Evolutionary conservation across 2,888 invertebrate genomes (phyloP), one percentile per base, ranked within the genome.

Genomic region (Caradrina clavipalpis): DNA sequence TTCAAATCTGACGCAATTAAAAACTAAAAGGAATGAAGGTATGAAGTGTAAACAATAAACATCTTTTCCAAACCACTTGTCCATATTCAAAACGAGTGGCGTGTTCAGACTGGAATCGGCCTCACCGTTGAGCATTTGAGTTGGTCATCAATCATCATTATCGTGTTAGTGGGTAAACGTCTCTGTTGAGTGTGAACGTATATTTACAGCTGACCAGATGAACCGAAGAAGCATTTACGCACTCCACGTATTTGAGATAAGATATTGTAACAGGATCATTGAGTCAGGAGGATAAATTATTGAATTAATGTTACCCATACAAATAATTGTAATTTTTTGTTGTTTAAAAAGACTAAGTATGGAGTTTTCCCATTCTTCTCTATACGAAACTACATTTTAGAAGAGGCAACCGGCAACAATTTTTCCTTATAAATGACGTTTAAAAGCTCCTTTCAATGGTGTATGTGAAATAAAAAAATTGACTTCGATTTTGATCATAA

Each of bases 81-180:
- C 15, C n/a, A 54, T 54, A 39, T 71, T 60, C 42, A 35, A 57
- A 55, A 49, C 47, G 60, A 77, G 51, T 76, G 77, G 54, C 57
- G 26, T 8, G 35, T 47, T 54, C 57, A 62, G 77, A 47, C 47
- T 49, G 51, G 57, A 55, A 66, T 69, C 69, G 45, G 62, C 53
- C 59, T 78, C 49, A 51, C 31, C 31, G 61, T 42, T 62, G 66
- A 22, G 54, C 54, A 62, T 67, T 72, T 62, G n/a, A 26, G 26
- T 26, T 26, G 49, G 71, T 61, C 65, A 62, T 72, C 66, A 51
- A 72, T 77, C 77, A 72, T 62, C 50, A 76, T 77, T 72, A 76
- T 76, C 21, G 55, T 70, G 72, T 77, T 76, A 64, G 68, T 53
- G 49, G 56, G 50, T 17, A 57, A 68, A 57, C 53, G 56, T 49